Evolutionary conservation across 2,113 vertebrate genomes (phyloP).

Genomic region (Daphoenositta chrysoptera): DNA sequence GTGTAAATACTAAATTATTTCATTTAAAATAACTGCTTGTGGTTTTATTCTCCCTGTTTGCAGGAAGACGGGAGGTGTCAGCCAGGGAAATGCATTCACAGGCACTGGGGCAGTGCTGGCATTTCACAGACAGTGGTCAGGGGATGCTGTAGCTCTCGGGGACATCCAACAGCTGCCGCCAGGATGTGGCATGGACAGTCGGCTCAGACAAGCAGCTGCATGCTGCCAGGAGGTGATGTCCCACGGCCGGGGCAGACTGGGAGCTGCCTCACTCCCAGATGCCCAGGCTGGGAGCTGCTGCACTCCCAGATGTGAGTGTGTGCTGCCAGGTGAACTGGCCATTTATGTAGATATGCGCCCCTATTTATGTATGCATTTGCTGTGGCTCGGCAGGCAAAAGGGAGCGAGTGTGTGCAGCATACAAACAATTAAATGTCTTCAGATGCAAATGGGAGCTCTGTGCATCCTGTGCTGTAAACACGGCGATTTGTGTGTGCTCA

Average conservation of each 20-base stretch:
- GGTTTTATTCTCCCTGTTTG: background rate
- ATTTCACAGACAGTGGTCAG: background rate
- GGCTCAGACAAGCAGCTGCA: background rate
- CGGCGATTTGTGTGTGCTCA: slow-evolving; percentile 43
- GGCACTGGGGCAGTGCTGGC: background rate
- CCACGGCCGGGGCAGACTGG: background rate
- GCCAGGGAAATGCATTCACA: background rate
- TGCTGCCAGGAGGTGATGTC: background rate
- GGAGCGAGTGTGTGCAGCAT: background rate
- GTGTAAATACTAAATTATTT: background rate
- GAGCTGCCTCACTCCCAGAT: background rate
- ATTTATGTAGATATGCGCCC: background rate
- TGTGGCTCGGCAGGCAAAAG: background rate
- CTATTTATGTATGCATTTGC: background rate
- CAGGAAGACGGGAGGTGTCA: background rate
- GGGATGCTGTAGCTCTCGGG: background rate
- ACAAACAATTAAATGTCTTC: background rate
- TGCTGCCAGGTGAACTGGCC: background rate
- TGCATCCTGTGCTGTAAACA: background rate
- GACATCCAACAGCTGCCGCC: background rate
- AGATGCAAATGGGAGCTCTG: slow-evolving; percentile 15
- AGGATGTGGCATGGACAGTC: accelerated
- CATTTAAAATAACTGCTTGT: background rate
- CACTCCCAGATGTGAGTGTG: background rate
- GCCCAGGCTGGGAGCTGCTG: background rate